phyloP scores from a whole-genome alignment of 2,113 vertebrate species.

The Brachyhypopomus occidentalis region DNA sequence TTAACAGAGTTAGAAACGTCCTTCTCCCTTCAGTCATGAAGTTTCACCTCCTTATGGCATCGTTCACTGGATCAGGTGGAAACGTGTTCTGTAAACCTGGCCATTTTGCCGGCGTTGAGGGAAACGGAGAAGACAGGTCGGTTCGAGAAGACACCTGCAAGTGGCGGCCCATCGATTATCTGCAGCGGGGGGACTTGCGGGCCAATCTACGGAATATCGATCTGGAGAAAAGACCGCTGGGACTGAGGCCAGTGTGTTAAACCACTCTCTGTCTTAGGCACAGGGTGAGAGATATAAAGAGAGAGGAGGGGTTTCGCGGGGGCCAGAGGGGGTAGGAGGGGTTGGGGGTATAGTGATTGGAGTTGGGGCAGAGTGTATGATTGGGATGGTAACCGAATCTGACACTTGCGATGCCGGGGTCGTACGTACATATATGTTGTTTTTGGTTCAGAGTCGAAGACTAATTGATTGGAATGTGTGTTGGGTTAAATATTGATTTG shows the following conservation, averaged over 20 bases:
- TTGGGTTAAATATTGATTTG: no score
- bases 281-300: not conserved
- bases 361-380: no score
- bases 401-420: no score
- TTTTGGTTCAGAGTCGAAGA: no score
- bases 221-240: constrained; percentile 56
- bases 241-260: constrained; percentile 61
- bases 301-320: not conserved
- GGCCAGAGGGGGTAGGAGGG: not conserved
- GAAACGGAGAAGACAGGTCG: constrained; percentile 39
- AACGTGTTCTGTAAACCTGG: not conserved
- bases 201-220: constrained; percentile 69
- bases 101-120: not conserved
- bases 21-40: not conserved
- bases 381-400: no score
- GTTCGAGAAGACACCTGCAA: constrained; percentile 54
- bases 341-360: not conserved
- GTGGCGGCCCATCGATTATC: constrained; percentile 60
- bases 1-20: not conserved
- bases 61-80: not conserved
- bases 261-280: constrained; percentile 36
- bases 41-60: not conserved
- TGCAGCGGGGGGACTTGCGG: constrained; percentile 49
- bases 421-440: no score
- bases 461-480: no score